phyloP scores from a whole-genome alignment of 2,797 vertebrate genomes.

The Lateolabrax maculatus region DNA sequence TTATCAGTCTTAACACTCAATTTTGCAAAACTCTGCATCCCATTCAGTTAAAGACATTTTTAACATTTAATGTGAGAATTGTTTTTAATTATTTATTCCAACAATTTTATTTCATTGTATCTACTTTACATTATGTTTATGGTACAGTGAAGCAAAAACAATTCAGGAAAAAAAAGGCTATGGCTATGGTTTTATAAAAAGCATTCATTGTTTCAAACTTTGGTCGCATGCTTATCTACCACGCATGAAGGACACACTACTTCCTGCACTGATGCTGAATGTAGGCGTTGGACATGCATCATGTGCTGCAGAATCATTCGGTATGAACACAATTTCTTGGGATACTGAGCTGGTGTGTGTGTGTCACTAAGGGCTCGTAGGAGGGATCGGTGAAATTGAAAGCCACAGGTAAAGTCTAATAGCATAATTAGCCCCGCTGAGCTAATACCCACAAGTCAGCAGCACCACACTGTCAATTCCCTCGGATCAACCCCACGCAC shows the following conservation, averaged over 20 bases:
- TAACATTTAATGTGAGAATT: not conserved
- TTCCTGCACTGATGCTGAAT: not conserved
- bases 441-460: conserved; percentile 63
- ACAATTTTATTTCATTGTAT: not conserved
- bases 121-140: not conserved
- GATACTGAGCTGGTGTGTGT: not conserved
- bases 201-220: not conserved
- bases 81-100: not conserved
- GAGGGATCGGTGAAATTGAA: conserved; percentile 42
- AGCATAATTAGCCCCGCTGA: conserved; percentile 67
- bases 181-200: not conserved
- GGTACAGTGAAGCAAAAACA: not conserved
- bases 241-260: not conserved
- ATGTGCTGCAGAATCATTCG: not conserved
- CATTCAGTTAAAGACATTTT: not conserved
- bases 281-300: not conserved
- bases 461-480: conserved; percentile 55
- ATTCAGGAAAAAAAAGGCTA: not conserved
- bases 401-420: conserved; percentile 55
- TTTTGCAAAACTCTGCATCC: not conserved
- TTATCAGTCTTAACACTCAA: not conserved
- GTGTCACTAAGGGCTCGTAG: not conserved
- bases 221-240: not conserved
- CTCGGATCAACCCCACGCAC: conserved; percentile 42
- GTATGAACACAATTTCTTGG: not conserved